Conservation (phyloP, 2,888 invertebrate genomes). For the Caradrina clavipalpis region DNA sequence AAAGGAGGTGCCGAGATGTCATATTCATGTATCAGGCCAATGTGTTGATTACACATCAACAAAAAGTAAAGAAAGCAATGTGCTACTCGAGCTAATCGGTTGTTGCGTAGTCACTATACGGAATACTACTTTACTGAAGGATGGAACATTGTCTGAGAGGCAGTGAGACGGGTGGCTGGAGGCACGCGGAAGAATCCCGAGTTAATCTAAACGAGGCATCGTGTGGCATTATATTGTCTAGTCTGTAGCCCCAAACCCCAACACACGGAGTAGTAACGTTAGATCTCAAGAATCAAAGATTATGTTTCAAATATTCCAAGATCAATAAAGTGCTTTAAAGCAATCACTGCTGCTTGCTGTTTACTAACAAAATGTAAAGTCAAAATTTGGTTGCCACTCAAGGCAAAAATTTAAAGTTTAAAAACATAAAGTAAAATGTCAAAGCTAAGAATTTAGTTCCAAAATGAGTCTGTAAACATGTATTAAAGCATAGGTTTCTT, state of each 20-base stretch:
- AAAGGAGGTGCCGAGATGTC: constrained; percentile 64
- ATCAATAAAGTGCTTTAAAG: constrained; percentile 21
- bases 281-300: constrained; percentile 76
- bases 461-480: constrained; percentile 38
- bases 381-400: neutral
- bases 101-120: constrained; percentile 51
- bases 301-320: constrained; percentile 67
- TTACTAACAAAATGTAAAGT: neutral
- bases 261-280: constrained; percentile 74
- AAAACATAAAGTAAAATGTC: constrained; percentile 29
- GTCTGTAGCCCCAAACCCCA: constrained; percentile 64
- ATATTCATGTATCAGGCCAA: constrained; percentile 60
- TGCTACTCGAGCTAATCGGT: constrained; percentile 67
- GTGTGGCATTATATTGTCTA: constrained; percentile 49
- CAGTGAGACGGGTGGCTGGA: constrained; percentile 58
- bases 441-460: constrained; percentile 30
- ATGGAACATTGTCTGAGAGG: constrained; percentile 58
- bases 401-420: constrained; percentile 6
- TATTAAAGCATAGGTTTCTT: constrained; percentile 46
- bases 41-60: constrained; percentile 62
- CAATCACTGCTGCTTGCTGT: constrained; percentile 1
- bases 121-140: constrained; percentile 53
- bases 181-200: constrained; percentile 65
- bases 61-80: constrained; percentile 75
- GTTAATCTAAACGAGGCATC: constrained; percentile 65